phyloP scores from a whole-genome alignment of 2,888 invertebrate genomes.

The Abrostola triplasia region DNA sequence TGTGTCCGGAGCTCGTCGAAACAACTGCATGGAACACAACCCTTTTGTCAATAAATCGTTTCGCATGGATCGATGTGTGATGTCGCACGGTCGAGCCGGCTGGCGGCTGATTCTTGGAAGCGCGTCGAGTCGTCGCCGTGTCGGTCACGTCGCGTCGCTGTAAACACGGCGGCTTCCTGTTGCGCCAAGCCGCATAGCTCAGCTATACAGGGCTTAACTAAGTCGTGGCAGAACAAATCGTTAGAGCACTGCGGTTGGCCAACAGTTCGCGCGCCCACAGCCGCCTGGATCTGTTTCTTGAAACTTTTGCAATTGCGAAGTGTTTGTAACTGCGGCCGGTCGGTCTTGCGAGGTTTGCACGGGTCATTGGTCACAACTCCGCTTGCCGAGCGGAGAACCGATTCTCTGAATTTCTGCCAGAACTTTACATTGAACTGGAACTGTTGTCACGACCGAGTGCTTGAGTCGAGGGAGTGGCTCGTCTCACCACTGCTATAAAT shows the following conservation, averaged over 20 bases:
- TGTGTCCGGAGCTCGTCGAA: constrained; percentile 11
- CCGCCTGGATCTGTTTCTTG: constrained; percentile 12
- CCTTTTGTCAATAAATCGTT: constrained; percentile 44
- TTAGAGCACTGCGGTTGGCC: constrained; percentile 46
- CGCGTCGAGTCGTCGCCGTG: constrained; percentile 51
- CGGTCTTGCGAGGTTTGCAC: not conserved
- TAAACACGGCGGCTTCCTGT: constrained; percentile 67
- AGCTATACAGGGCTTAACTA: constrained; percentile 36
- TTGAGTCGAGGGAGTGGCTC: not conserved
- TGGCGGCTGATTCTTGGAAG: constrained; percentile 54
- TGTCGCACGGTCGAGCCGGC: constrained; percentile 39
- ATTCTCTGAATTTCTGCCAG: not conserved
- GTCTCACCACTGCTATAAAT: not conserved
- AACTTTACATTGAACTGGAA: not conserved
- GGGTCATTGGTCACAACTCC: not conserved
- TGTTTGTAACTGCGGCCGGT: constrained; percentile 1
- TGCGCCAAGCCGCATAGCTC: constrained; percentile 58
- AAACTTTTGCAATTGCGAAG: constrained; percentile 16
- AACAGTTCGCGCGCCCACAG: constrained; percentile 29
- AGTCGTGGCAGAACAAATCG: constrained; percentile 48
- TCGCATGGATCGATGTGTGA: constrained; percentile 31
- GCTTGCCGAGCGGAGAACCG: not conserved
- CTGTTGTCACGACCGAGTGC: not conserved
- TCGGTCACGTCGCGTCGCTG: constrained; percentile 54
- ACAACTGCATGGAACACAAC: constrained; percentile 10